Evolutionary conservation across 2,797 vertebrate species (phyloP), one percentile per base, ranked within the genome.

Genomic region (Vipera latastei): DNA sequence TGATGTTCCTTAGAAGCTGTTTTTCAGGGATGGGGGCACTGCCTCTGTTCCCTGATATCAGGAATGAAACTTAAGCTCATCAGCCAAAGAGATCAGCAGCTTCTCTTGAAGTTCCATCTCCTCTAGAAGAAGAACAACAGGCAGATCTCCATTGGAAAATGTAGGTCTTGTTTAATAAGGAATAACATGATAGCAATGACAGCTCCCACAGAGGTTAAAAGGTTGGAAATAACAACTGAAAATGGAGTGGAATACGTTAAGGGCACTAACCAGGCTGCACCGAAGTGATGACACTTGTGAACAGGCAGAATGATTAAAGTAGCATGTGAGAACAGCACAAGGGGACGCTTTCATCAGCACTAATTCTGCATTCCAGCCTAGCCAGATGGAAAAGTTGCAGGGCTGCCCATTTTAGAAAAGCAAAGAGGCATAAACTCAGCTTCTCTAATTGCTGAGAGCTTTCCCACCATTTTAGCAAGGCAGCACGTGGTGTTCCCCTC

Each of bases 201-300:
- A 20, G 28, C 51, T 87, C 60, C 20, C 89, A 59, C 38, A 48
- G 28, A 22, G 28, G 28, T 28, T 2, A n/a, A n/a, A n/a, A 83
- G 59, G 83, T 69, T 63, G 22, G 28, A 93, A 93, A 89, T 92
- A 93, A 89, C 85, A 90, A 12, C 83, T 26, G 61, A 55, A 83
- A 87, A 44, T 63, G 6, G 22, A 28, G 44, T 14, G 44, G 92
- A 90, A 93, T 93, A 88, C 63, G 88, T 65, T 90, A 86, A 78
- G 83, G n/a, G 63, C 60, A 89, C 88, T 93, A 90, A 56, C 63
- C 28, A 93, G 89, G 51, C 53, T 38, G 85, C 59, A 60, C 85
- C 20, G 22, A 85, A 60, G 53, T 78, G 38, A 78, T 22, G 85
- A 88, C 20, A 88, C 0, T 6, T 55, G 73, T 87, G 69, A 73